Evolutionary conservation across 2,888 invertebrate genomes (phyloP), one percentile per base, ranked within the genome.

Genomic region (Scotopteryx bipunctaria): DNA sequence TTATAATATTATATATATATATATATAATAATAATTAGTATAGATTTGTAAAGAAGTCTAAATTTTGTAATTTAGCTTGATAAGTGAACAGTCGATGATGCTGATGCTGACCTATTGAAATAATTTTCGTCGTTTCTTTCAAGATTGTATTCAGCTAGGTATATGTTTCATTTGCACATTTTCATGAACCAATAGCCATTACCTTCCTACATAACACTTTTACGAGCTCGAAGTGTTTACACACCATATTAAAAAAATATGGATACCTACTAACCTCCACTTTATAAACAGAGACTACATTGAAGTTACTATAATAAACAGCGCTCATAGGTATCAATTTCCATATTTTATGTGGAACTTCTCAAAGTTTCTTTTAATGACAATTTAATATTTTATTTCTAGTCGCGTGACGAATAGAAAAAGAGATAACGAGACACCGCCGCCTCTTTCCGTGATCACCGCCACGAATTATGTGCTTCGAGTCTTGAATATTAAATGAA

Each of bases 391-490:
- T 72, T 72, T 69, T 70, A 70, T 76, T 75, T 73, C 68, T 64
- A 78, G 68, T 74, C 76, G 63, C 72, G 73, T 78, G 80, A 75
- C 70, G 78, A 80, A 80, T 79, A 79, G 76, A 78, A 79, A 75
- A 79, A 77, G 72, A 79, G 76, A 81, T 82, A 83, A 82, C 81
- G 78, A 81, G 79, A 70, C 69, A 67, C 66, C 69, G 64, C 64
- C 70, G 72, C 75, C 73, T 77, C 73, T 76, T 68, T 69, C 75
- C 69, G 76, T 80, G 83, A 85, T 83, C 83, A 82, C 74, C 77
- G 73, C 73, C 69, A 68, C 78, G 79, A 86, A 86, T 85, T 84
- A 85, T 83, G 78, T 75, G 76, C 69, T 73, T 64, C 83, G 79
- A 75, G 81, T 56, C 69, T 63, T 78, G 86, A 86, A 86, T 86